These are phyloP conservation scores for Crocallis elinguaria DNA, from an alignment of 2,888 invertebrate genomes.

Conservation along the genomic window DNA sequence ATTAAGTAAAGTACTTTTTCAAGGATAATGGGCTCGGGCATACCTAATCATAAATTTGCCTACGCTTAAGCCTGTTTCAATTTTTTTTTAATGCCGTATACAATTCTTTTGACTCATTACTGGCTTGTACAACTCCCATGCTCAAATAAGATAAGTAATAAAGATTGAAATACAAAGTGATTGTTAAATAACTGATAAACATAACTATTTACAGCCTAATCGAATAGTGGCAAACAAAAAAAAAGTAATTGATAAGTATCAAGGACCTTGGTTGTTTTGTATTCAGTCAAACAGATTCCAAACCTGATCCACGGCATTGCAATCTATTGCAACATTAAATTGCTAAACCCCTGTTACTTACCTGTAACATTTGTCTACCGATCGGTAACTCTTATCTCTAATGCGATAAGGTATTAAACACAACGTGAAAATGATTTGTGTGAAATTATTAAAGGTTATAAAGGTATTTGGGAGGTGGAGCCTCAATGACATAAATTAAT, in stretches of 20 bases:
- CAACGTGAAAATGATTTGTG: slow-evolving; percentile 13
- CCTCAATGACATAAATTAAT: slow-evolving; percentile 16
- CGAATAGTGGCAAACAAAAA: slow-evolving; percentile 39
- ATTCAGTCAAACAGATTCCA: slow-evolving; percentile 55
- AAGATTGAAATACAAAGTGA: slow-evolving; percentile 14
- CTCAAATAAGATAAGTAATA: slow-evolving; percentile 1
- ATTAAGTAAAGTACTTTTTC: slow-evolving; percentile 7
- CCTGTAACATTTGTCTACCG: slow-evolving; percentile 14
- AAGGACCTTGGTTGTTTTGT: slow-evolving; percentile 56
- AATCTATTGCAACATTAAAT: slow-evolving; percentile 55
- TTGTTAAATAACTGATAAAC: slow-evolving; percentile 32
- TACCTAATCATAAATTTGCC: slow-evolving; percentile 6
- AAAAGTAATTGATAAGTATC: slow-evolving; percentile 53
- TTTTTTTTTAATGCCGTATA: not conserved
- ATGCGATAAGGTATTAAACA: slow-evolving; percentile 31
- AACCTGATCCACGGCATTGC: slow-evolving; percentile 59
- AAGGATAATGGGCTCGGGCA: slow-evolving; percentile 11
- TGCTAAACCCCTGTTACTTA: slow-evolving; percentile 37
- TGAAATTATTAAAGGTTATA: slow-evolving; percentile 34
- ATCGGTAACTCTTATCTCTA: slow-evolving; percentile 29
- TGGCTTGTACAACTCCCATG: not conserved
- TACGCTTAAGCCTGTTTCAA: not conserved
- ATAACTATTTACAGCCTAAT: slow-evolving; percentile 38
- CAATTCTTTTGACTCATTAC: slow-evolving; percentile 3
- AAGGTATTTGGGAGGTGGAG: slow-evolving; percentile 29